Base-by-base conservation (phyloP, 2,113 vertebrate genomes). In the Petaurus breviceps region DNA sequence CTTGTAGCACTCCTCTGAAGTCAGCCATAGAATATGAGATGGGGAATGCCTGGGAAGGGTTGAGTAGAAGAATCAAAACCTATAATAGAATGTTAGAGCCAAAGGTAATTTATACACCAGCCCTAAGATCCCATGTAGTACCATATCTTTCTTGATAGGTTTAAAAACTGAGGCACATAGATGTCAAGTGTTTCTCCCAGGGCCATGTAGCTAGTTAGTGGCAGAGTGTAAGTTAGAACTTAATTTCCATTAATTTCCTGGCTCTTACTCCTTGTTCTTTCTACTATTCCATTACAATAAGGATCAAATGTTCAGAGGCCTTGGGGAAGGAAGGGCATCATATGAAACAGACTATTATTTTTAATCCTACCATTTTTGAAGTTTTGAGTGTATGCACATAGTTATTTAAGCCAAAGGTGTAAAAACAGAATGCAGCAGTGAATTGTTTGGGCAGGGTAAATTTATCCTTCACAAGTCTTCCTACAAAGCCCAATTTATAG, bases 311-410 rank as follows among this genome's bases (percentile, higher is more conserved):
- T 84, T 84, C n/a, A 84, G 68, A 84, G 16, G 61, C 92, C 94
- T 96, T 47, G 19, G 57, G 93, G 93, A 92, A 90, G 47, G 19
- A n/a, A 97, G 91, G 92, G 91, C 37, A 93, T 49, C 92, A 91
- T 52, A 51, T 96, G 16, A 77, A 77, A 77, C 10, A 92, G 96
- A 97, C 90, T 91, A 91, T 90, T 77, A 95, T 46, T 54, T 25
- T 90, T 49, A 11, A 84, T 61, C 84, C 26, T 28, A 43, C 89
- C 9, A 77, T 77, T 96, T 96, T 47, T 95, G 96, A 94, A 68
- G 51, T 93, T 96, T 96, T 95, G 90, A 93, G 91, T 95, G 43
- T 93, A 89, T 55, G 90, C 94, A 51, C 92, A 90, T 96, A 93
- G 95, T 94, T 95, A 91, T 89, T 92, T 89, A 95, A 92, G 57